Base-by-base conservation (phyloP, 92 coral and sea anemone genomes). In the Anthopleura xanthogrammica region DNA sequence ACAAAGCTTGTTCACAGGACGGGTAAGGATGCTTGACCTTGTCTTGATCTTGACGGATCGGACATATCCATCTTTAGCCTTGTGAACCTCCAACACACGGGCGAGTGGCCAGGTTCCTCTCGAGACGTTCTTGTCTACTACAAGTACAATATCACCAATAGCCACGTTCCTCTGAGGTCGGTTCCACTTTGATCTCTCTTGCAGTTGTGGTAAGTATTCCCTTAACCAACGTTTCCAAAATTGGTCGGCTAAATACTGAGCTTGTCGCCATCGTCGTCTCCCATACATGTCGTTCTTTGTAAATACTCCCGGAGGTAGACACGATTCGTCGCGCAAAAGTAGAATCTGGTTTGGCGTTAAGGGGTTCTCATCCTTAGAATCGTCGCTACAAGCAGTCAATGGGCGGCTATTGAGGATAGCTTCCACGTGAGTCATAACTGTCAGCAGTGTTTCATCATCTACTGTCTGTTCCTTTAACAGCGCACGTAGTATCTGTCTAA, bases 161-260 rank as follows among this genome's bases (percentile, higher is more conserved):
- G 66, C 2, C 5, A 60, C 29, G 2, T 60, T 60, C 17, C 66
- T 19, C 17, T n/a, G 13, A 16, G 66, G 66, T 60, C 66, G 16
- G 66, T 60, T 60, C 66, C 66, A 60, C 66, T 60, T 60, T 60
- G 66, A 5, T 60, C 66, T 60, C 17, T 60, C 66, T 16, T 60
- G 66, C 17, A 60, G 19, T n/a, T 13, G 66, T n/a, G 66, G 66
- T 16, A 60, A 14, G 19, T 60, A 60, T 16, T 71, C 76, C 29
- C 76, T 71, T 71, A 71, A 41, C 76, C 76, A 71, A 42, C 76
- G 76, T 71, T 71, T 71, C 76, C 76, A 71, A 71, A 71, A 71
- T 2, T 71, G 76, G 17, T 71, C 41, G 76, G 76, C 76, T 5
- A 71, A n/a, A n/a, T n/a, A n/a, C n/a, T n/a, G n/a, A n/a, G n/a